Evolutionary conservation across 1,140 invertebrate species (phyloP).

Genomic region (Papilio machaon): DNA sequence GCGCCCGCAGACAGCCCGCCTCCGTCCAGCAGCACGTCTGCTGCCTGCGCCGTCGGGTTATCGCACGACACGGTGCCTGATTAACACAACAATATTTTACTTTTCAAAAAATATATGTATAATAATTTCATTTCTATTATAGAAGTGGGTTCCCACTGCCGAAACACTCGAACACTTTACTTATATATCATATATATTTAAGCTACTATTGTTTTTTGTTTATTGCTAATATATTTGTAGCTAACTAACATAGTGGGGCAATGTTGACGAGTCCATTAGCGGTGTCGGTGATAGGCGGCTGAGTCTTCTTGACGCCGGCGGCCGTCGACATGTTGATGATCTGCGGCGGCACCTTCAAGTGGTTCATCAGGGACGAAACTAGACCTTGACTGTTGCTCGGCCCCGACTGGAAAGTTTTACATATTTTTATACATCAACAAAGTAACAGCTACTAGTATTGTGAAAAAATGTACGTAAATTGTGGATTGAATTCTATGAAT

Average conservation of each 20-base stretch:
- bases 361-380: slow-evolving; percentile 78
- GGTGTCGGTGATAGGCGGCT: slow-evolving; percentile 80
- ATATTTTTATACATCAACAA: neutral
- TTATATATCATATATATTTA: too few species aligned
- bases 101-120: too few species aligned
- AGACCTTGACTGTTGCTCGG: slow-evolving; percentile 74
- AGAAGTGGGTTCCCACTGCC: too few species aligned
- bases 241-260: slow-evolving; percentile 89
- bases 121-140: too few species aligned
- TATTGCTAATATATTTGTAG: neutral
- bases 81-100: slow-evolving; percentile 13
- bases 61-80: slow-evolving; percentile 89
- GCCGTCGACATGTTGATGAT: slow-evolving; percentile 82
- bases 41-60: slow-evolving; percentile 93
- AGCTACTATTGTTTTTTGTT: too few species aligned
- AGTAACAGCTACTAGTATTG: too few species aligned
- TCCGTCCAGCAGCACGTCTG: slow-evolving; percentile 91
- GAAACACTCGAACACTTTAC: too few species aligned
- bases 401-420: slow-evolving; percentile 52
- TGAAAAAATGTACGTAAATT: too few species aligned
- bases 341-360: slow-evolving; percentile 76
- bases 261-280: slow-evolving; percentile 91
- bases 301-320: slow-evolving; percentile 82
- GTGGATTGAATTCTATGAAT: neutral
- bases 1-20: slow-evolving; percentile 74